phyloP scores from a whole-genome alignment of 2,113 vertebrate species.

The Hymenochirus boettgeri region DNA sequence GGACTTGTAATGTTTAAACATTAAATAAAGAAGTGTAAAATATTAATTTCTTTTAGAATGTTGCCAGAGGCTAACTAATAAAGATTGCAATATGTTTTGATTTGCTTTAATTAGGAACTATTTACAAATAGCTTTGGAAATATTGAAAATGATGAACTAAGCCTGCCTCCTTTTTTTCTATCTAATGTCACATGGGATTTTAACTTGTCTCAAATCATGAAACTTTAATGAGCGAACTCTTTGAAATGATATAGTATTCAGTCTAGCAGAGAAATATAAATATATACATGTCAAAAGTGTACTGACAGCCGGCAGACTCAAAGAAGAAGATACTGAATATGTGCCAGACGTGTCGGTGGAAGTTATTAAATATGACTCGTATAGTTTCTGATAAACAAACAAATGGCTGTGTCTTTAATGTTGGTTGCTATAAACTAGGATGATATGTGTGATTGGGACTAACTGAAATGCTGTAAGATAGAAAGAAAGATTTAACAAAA shows the following conservation, averaged over 20 bases:
- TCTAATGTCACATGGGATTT: constrained; percentile 35
- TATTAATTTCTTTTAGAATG: constrained; percentile 34
- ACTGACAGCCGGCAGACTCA: constrained; percentile 41
- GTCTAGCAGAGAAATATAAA: constrained; percentile 31
- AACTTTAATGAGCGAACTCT: constrained; percentile 42
- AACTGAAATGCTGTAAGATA: constrained; percentile 6
- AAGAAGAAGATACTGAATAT: constrained; percentile 37
- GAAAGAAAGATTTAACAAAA: constrained; percentile 18
- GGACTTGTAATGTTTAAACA: constrained; percentile 33
- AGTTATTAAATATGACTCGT: constrained; percentile 34
- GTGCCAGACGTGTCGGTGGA: constrained; percentile 26
- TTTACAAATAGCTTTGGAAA: constrained; percentile 41
- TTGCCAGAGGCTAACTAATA: constrained; percentile 28
- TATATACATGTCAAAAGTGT: constrained; percentile 43
- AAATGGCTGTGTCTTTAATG: constrained; percentile 18
- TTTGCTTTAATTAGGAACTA: constrained; percentile 38
- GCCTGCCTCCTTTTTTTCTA: constrained; percentile 35
- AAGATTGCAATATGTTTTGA: constrained; percentile 17
- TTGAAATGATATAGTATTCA: constrained; percentile 41
- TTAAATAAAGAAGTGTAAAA: constrained; percentile 26
- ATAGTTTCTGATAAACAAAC: constrained; percentile 34
- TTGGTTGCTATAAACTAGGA: constrained; percentile 10
- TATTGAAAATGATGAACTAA: constrained; percentile 29
- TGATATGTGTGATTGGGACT: constrained; percentile 3
- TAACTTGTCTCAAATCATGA: constrained; percentile 37